Evolutionary conservation across 2,888 invertebrate species (phyloP).

Genomic region (Agrochola litura): DNA sequence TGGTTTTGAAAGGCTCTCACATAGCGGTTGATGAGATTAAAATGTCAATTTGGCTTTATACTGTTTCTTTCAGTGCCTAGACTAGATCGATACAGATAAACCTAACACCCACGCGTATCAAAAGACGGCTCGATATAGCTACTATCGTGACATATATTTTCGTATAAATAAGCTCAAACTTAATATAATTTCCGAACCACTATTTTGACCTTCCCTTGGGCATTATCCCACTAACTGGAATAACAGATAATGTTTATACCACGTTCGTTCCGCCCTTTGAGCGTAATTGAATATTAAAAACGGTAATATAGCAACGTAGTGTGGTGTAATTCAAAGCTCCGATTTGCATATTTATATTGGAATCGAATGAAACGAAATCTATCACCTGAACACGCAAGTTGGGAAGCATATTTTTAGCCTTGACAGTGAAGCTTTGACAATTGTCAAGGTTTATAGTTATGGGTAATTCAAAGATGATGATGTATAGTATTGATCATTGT

Average conservation of each 20-base stretch:
- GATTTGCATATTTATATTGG: conserved; percentile 48
- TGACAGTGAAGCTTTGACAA: conserved; percentile 3
- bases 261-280: conserved; percentile 47
- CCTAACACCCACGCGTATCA: conserved; percentile 10
- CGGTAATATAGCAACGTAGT: conserved; percentile 34
- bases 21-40: background rate
- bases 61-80: background rate
- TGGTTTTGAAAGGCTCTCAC: background rate
- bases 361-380: conserved; percentile 30
- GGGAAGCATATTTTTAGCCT: background rate
- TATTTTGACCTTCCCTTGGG: conserved; percentile 44
- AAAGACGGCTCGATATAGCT: conserved; percentile 1
- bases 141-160: background rate
- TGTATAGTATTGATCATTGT: background rate
- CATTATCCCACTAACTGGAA: conserved; percentile 48
- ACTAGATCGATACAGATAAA: background rate
- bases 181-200: conserved; percentile 42
- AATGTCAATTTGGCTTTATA: background rate
- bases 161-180: conserved; percentile 5
- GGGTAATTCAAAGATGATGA: background rate
- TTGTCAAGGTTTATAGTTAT: background rate
- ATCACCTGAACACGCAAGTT: conserved; percentile 24
- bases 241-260: conserved; percentile 54
- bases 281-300: conserved; percentile 64
- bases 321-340: conserved; percentile 46